A percentile compares a stretch with the other conserved stretches of the same genome.
phyloP scores from a whole-genome alignment of 1,140 invertebrate species.

The Drosophila pachea region DNA sequence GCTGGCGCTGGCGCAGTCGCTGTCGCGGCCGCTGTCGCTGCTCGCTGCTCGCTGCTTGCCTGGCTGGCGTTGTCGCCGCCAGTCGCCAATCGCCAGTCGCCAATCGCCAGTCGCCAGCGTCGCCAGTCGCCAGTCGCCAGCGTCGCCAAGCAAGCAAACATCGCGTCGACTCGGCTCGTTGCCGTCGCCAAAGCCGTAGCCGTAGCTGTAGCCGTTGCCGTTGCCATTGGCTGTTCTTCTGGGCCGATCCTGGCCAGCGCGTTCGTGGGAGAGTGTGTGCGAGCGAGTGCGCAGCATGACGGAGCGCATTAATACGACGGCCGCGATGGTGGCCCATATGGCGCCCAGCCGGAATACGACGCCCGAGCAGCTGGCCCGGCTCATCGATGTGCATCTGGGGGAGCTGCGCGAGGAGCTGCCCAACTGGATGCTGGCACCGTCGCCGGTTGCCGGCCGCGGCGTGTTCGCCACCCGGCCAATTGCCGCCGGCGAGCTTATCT shows the following conservation, averaged over 20 bases:
- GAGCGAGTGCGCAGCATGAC: constrained; percentile 5
- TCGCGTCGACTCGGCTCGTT: constrained; percentile 36
- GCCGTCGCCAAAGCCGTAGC: constrained; percentile 12
- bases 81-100: constrained; percentile 9
- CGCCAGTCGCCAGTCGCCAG: constrained; percentile 49
- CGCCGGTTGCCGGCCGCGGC: constrained; percentile 80
- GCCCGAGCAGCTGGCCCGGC: constrained; percentile 69
- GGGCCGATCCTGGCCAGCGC: constrained; percentile 23
- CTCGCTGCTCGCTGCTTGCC: constrained; percentile 19
- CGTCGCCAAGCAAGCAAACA: constrained; percentile 47
- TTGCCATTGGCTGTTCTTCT: constrained; percentile 5
- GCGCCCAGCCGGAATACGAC: constrained; percentile 61
- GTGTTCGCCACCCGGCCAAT: constrained; percentile 84
- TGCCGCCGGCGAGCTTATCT: constrained; percentile 83
- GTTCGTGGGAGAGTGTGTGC: neutral
- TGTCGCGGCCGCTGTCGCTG: constrained; percentile 21
- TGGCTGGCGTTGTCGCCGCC: constrained; percentile 3
- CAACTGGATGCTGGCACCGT: constrained; percentile 67
- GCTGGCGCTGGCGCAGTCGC: constrained; percentile 27
- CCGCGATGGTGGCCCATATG: constrained; percentile 63
- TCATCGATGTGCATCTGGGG: constrained; percentile 68
- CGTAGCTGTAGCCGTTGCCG: constrained; percentile 14
- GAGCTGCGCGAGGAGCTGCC: constrained; percentile 65
- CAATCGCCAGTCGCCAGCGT: constrained; percentile 33
- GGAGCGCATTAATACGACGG: constrained; percentile 49